A percentile compares a stretch with the other conserved stretches of the same genome.
Conservation (phyloP, 2,888 invertebrate genomes). For the Seira sanloemensis region DNA sequence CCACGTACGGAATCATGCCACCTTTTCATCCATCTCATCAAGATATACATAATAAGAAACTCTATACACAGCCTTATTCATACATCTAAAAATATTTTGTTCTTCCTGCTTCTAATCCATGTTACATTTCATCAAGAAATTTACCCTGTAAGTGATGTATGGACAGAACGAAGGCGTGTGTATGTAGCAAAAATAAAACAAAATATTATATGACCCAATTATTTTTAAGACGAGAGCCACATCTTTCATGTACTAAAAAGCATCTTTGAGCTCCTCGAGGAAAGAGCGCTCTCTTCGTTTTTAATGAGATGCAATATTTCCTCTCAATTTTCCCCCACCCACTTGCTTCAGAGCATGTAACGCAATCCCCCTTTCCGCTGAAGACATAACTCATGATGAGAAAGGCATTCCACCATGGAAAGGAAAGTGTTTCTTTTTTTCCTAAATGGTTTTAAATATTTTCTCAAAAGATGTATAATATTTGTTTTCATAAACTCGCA, state of each 20-base stretch:
- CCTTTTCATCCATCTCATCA: too few relatives aligned
- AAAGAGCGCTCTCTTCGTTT: slow-evolving; percentile 28
- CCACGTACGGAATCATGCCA: too few relatives aligned
- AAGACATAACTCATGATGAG: slow-evolving; percentile 19
- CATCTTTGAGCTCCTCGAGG: background rate
- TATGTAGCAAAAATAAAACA: background rate
- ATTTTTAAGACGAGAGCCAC: background rate
- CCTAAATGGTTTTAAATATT: background rate
- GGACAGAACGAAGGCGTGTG: too few relatives aligned
- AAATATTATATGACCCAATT: background rate
- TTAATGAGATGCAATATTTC: slow-evolving; percentile 53
- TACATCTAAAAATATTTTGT: too few relatives aligned
- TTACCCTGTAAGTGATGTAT: too few relatives aligned
- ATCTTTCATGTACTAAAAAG: background rate
- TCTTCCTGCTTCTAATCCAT: too few relatives aligned
- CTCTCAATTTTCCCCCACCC: background rate
- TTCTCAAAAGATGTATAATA: background rate
- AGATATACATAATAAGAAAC: too few relatives aligned
- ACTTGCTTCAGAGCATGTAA: background rate
- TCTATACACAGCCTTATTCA: too few relatives aligned
- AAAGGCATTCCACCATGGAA: background rate
- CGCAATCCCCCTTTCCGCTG: background rate
- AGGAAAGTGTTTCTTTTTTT: too few relatives aligned
- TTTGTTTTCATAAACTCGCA: too few relatives aligned
- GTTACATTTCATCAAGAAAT: too few relatives aligned